These are phyloP conservation scores for Gymnorhina tibicen DNA, from an alignment of 2,113 vertebrate genomes.

Conservation along the genomic window DNA sequence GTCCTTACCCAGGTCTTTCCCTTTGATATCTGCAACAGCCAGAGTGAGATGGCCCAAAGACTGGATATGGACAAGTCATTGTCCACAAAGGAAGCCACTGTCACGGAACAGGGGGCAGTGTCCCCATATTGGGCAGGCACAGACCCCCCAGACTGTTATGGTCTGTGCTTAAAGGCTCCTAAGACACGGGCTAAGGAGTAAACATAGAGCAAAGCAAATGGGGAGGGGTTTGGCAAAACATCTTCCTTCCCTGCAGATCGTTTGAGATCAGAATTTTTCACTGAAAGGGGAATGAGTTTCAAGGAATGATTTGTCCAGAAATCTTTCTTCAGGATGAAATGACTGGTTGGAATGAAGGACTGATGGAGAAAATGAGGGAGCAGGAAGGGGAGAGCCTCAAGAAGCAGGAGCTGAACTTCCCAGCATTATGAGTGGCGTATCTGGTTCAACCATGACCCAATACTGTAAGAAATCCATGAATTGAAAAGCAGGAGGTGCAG, in stretches of 20 bases:
- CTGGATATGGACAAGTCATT: accelerated
- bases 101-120: background rate
- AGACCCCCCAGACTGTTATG: background rate
- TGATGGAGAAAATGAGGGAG: background rate
- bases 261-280: background rate
- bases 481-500: background rate
- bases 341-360: background rate
- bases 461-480: background rate
- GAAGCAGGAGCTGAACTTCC: background rate
- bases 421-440: background rate
- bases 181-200: background rate
- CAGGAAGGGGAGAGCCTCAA: background rate
- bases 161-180: background rate
- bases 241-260: background rate
- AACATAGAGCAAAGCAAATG: background rate
- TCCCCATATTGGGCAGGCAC: background rate
- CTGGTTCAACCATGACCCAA: background rate
- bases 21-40: background rate
- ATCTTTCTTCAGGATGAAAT: background rate
- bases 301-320: background rate
- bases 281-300: background rate
- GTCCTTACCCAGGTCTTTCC: background rate
- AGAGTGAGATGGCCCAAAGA: background rate
- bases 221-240: background rate
- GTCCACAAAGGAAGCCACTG: background rate